A percentile compares a stretch with the other conserved stretches of the same genome.
phyloP scores from a whole-genome alignment of 2,888 invertebrate species.

The Amphipoea lucens region DNA sequence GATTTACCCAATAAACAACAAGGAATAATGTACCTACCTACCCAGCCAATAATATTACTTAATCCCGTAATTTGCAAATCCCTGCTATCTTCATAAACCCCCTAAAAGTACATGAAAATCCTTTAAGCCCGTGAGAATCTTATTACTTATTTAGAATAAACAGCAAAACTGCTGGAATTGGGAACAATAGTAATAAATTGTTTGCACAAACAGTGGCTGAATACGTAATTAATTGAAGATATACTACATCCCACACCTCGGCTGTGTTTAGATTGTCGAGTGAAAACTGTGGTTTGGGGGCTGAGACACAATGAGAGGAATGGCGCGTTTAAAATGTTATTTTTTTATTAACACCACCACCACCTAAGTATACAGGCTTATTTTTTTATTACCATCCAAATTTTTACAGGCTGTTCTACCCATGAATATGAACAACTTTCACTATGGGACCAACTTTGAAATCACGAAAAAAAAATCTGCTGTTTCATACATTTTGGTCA shows the following conservation, averaged over 20 bases:
- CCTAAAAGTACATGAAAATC: conserved; percentile 18
- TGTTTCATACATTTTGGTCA: too few species aligned
- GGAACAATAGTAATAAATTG: conserved; percentile 54
- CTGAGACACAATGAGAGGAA: conserved; percentile 6
- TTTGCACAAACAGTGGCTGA: conserved; percentile 35
- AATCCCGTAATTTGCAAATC: background rate
- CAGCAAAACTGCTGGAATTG: conserved; percentile 31
- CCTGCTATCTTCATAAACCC: conserved; percentile 1
- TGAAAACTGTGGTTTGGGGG: conserved; percentile 36
- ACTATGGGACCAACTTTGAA: too few species aligned
- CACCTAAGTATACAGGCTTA: too few species aligned
- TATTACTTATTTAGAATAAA: conserved; percentile 50
- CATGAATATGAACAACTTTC: too few species aligned
- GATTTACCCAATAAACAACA: background rate
- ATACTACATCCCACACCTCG: conserved; percentile 29
- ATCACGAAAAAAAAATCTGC: too few species aligned
- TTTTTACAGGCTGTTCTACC: too few species aligned
- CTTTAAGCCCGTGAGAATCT: background rate
- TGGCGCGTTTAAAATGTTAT: background rate
- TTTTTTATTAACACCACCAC: background rate
- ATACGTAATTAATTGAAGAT: conserved; percentile 55
- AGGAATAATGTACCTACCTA: background rate
- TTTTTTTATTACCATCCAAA: too few species aligned
- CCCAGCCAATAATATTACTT: background rate
- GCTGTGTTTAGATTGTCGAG: conserved; percentile 26